Conservation (phyloP, 2,888 invertebrate species). For the Odontomyia ornata region DNA sequence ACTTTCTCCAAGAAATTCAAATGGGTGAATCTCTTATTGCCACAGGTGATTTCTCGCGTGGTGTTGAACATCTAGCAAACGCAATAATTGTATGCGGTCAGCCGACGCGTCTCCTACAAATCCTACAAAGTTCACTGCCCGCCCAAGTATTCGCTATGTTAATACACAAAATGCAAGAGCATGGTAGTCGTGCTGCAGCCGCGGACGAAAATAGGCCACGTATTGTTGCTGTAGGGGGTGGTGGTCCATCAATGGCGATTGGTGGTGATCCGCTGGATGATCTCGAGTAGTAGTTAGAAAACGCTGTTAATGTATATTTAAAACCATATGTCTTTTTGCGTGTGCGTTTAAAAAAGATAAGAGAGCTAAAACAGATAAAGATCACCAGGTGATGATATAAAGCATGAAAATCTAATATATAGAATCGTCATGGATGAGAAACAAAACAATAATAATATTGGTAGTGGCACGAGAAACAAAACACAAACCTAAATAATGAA, state of each 20-base stretch:
- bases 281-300: constrained; percentile 57
- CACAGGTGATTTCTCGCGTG: constrained; percentile 86
- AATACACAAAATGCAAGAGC: constrained; percentile 72
- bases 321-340: constrained; percentile 10
- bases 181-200: constrained; percentile 57
- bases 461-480: constrained; percentile 17
- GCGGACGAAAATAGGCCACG: constrained; percentile 55
- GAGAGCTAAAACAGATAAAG: not conserved
- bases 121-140: constrained; percentile 92
- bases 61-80: constrained; percentile 95
- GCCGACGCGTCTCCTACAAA: constrained; percentile 62
- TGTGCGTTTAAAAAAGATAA: not conserved
- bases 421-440: not conserved
- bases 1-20: constrained; percentile 80
- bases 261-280: constrained; percentile 58
- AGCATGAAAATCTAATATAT: not conserved
- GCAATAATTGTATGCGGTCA: constrained; percentile 98
- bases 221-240: constrained; percentile 53
- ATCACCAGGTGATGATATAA: constrained; percentile 2
- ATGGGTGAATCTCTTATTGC: constrained; percentile 90
- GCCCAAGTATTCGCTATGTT: constrained; percentile 92
- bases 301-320: not conserved
- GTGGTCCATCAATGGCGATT: constrained; percentile 51
- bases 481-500: constrained; percentile 26
- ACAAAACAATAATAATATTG: not conserved